These are phyloP conservation scores for Leptonema lineaticorne DNA, from an alignment of 1,140 invertebrate genomes.

Conservation along the genomic window DNA sequence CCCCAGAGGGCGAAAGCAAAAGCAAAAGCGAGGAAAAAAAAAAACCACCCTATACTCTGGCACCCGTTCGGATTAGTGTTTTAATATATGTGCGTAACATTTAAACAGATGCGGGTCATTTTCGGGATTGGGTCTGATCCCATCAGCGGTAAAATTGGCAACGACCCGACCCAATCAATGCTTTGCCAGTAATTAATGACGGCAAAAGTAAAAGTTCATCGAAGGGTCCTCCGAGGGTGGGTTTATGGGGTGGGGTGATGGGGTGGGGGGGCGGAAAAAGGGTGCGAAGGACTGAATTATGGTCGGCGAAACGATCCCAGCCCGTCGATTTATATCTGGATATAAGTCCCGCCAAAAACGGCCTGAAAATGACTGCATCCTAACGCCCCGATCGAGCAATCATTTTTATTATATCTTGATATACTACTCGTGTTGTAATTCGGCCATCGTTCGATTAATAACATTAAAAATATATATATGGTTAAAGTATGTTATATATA, in stretches of 20 bases:
- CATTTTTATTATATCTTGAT: background rate
- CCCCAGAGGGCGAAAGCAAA: no score
- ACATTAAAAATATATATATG: background rate
- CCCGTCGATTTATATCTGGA: background rate
- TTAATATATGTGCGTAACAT: conserved; percentile 8
- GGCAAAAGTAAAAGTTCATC: conserved; percentile 17
- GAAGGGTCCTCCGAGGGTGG: background rate
- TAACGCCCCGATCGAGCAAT: background rate
- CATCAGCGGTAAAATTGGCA: conserved; percentile 10
- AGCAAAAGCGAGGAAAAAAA: background rate
- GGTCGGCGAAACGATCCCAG: background rate
- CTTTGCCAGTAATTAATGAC: conserved; percentile 23
- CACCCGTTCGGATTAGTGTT: background rate
- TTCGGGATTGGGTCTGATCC: conserved; percentile 2
- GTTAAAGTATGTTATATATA: background rate
- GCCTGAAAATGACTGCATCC: background rate
- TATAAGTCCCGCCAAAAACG: background rate
- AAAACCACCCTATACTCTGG: background rate
- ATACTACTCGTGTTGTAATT: background rate
- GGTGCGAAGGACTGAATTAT: conserved; percentile 21
- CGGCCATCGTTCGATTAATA: background rate
- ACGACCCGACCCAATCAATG: conserved; percentile 24
- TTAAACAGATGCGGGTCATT: conserved; percentile 17
- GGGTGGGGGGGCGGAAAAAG: background rate
- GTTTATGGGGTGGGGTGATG: no score